Base-by-base conservation (phyloP, 53 echinoderm and acorn worm species). In the Echinarachnius parma region DNA sequence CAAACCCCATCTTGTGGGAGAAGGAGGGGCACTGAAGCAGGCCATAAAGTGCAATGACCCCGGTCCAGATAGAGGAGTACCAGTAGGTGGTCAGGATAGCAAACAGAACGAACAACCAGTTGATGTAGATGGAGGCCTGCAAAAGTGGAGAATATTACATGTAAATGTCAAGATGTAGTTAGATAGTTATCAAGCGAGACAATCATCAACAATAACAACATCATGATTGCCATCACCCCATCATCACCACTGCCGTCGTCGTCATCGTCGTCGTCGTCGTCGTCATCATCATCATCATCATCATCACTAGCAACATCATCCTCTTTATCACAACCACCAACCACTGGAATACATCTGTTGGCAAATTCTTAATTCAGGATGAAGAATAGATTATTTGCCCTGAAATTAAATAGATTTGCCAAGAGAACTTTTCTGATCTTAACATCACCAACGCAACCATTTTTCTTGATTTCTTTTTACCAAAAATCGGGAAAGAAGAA, bases 1-100 rank as follows among this genome's bases (percentile, higher is more conserved):
- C 89, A 58, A 93, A 93, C 2, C 94, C 94, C n/a, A 76, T 72
- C 32, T 80, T 82, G 59, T 89, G 94, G 9, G 94, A 79, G 75
- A 82, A 93, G 0, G 89, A 77, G 0, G 94, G 94, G 48, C 94
- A 86, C 46, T 86, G 86, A 18, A 78, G 28, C 34, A 79, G 35
- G n/a, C 86, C 81, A 49, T 89, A 93, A 15, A 90, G 50, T 14
- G 86, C 75, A 35, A 89, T 80, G 14, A 93, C 61, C 1, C 77
- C 76, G 3, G 75, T 80, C 68, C 89, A 87, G 21, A 78, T 33
- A 30, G 71, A 84, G 50, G 84, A 79, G 60, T 86, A 93, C 94
- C 94, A 93, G 52, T 78, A 70, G 14, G 83, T 77, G 19, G 89
- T 90, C 33, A 93, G 63, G 66, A 81, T 76, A 11, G 94, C 86